Base-by-base conservation (phyloP, 2,797 vertebrate species). In the Agapornis canus region DNA sequence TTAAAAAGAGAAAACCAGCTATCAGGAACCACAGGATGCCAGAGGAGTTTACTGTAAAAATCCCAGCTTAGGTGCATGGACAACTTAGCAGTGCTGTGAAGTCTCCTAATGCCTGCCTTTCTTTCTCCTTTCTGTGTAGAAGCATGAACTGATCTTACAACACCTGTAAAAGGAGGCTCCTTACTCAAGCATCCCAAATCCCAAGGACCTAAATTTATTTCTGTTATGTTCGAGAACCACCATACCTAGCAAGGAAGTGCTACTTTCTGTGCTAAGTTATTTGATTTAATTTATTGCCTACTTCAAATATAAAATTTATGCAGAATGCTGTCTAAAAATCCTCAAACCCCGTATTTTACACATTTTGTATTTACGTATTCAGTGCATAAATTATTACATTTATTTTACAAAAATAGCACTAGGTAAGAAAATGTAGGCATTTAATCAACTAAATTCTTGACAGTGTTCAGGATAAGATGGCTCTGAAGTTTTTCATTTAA, bases 401-500 rank as follows among this genome's bases (percentile, higher is more conserved):
- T 52, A 8, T 60, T 72, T 52, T 52, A 86, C 9, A 70, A 65
- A 82, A 69, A 3, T 9, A 81, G 27, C 11, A 54, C 49, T 78
- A 57, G n/a, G 7, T 49, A 72, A 79, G 43, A 89, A 65, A 89
- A 90, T 12, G 6, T 6, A 79, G 11, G 35, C 21, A 65, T 63
- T 73, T 83, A 65, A 83, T 51, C 42, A 91, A 31, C 13, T 65
- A 69, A 51, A 76, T 68, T 51, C 35, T 54, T 81, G 11, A 64
- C 78, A 69, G 45, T 25, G 70, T 48, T 31, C 42, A 72, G 29
- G 39, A 39, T 52, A 88, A 80, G 29, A 83, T 37, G 51, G 26
- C 19, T 79, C 76, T 31, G 11, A 43, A 94, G 70, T 27, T 56
- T 96, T 47, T 68, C 3, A 32, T 45, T 83, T 77, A 71, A 84